Conservation (phyloP, 1,140 invertebrate genomes). For the Drosophila watanabei region DNA sequence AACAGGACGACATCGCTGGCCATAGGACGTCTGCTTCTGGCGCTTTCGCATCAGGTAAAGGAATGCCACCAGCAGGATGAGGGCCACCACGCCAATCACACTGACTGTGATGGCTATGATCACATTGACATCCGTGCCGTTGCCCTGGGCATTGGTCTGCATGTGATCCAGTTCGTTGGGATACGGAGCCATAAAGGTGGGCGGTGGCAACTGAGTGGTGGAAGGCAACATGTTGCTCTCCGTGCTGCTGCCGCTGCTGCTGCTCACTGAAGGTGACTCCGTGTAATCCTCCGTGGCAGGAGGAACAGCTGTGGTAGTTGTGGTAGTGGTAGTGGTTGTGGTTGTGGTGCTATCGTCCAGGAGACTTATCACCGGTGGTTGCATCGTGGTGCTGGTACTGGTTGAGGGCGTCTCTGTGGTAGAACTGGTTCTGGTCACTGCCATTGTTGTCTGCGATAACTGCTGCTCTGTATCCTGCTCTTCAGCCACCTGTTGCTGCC, state of each 20-base stretch:
- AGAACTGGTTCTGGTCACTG: slow-evolving; percentile 34
- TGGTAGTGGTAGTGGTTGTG: slow-evolving; percentile 27
- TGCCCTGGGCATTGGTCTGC: slow-evolving; percentile 54
- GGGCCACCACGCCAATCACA: slow-evolving; percentile 86
- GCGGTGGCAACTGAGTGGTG: slow-evolving; percentile 16
- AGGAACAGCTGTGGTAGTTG: slow-evolving; percentile 19
- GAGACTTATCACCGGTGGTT: slow-evolving; percentile 62
- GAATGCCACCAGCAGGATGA: slow-evolving; percentile 89
- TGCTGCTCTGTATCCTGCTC: slow-evolving; percentile 34
- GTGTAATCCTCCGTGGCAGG: slow-evolving; percentile 22
- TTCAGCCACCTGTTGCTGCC: slow-evolving; percentile 42
- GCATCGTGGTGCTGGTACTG: slow-evolving; percentile 40
- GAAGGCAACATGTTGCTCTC: slow-evolving; percentile 27
- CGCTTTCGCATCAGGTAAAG: slow-evolving; percentile 91
- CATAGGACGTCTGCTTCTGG: slow-evolving; percentile 90
- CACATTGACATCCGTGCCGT: slow-evolving; percentile 84
- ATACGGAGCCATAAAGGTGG: slow-evolving; percentile 20
- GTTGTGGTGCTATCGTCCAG: slow-evolving; percentile 66
- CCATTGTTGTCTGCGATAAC: slow-evolving; percentile 57
- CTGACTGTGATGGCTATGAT: slow-evolving; percentile 87
- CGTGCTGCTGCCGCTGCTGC: slow-evolving; percentile 29
- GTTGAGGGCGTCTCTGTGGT: slow-evolving; percentile 13
- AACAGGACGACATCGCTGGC: slow-evolving; percentile 94
- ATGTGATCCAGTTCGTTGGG: slow-evolving; percentile 60
- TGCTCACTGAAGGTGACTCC: background rate